Evolutionary conservation across 2,113 vertebrate genomes (phyloP).

Genomic region (Pelecanoides urinatrix): DNA sequence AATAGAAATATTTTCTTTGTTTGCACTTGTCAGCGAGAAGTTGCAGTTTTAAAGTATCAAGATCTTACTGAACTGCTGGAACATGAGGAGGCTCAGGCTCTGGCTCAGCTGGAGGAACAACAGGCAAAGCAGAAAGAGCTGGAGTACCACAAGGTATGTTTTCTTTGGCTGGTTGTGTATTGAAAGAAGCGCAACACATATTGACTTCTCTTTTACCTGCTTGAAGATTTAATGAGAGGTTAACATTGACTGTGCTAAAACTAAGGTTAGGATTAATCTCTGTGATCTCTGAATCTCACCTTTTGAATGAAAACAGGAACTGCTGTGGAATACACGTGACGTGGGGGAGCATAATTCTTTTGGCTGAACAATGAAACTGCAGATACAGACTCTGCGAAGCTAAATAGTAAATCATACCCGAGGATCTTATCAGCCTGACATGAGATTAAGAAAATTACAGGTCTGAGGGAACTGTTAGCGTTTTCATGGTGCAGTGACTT

Average conservation of each 20-base stretch:
- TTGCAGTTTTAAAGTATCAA: conserved; percentile 70
- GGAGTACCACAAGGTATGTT: conserved; percentile 77
- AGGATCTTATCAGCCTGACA: not conserved
- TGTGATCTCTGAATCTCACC: not conserved
- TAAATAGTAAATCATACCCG: not conserved
- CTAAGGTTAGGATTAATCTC: not conserved
- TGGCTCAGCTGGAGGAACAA: conserved; percentile 47
- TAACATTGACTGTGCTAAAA: not conserved
- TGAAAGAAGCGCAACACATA: not conserved
- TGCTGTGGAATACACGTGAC: not conserved
- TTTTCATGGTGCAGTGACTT: not conserved
- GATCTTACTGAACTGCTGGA: conserved; percentile 66
- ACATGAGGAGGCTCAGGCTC: conserved; percentile 57
- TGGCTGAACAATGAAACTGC: not conserved
- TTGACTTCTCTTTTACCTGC: not conserved
- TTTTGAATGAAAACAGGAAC: not conserved
- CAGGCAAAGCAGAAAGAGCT: conserved; percentile 61
- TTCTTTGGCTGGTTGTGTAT: not conserved
- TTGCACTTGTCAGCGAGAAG: conserved; percentile 69
- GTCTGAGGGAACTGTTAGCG: not conserved
- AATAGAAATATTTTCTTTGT: not conserved
- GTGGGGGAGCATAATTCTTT: not conserved
- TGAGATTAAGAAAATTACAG: conserved; percentile 28
- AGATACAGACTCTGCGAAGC: not conserved
- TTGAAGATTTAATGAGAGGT: conserved; percentile 17